Base-by-base conservation (phyloP, 1,140 invertebrate species). In the Onthophagus taurus region DNA sequence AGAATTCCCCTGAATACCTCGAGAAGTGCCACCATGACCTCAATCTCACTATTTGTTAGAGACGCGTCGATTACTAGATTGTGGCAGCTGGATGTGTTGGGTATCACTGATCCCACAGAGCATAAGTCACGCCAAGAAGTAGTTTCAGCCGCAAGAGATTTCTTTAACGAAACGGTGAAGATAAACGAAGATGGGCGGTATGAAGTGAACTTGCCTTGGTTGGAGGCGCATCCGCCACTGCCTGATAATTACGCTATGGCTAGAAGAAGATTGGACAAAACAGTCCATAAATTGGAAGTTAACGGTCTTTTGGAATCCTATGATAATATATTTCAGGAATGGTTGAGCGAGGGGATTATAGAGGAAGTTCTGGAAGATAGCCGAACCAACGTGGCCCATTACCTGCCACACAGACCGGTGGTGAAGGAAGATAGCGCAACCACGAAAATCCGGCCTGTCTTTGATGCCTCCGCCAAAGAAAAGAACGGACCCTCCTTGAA, bases 401-500 rank as follows among this genome's bases (percentile, higher is more conserved):
- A 13, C 30, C 33, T 48, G 19, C 49, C 49, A 14, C 49, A 51
- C 26, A 23, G 48, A 14, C 31, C 30, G 0, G 37, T 48, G 9
- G 17, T 41, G 2, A 51, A 45, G 19, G 19, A 37, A 12, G 24
- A 44, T 9, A 31, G 26, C 3, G n/a, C n/a, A n/a, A 50, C 41
- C 1, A 50, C 48, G 3, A 11, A 3, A 3, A 6, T 50, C 1
- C 18, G 48, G 9, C 48, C 48, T 2, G 31, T 49, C 4, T 49
- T 45, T 34, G 44, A 49, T 37, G 48, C 44, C n/a, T 43, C 55
- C 2, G 55, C 59, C 9, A 21, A 35, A 8, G 50, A 49, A 30
- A 18, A 26, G n/a, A 44, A 35, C 12, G 30, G 47, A 9, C 50
- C 54, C 11, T 64, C 63, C 0, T 48, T 66, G 11, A 67, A 66